A percentile compares a stretch with the other conserved stretches of the same genome.
These are phyloP conservation scores for Paramacrobiotus metropolitanus DNA, from an alignment of 1,140 invertebrate genomes.

Conservation along the genomic window DNA sequence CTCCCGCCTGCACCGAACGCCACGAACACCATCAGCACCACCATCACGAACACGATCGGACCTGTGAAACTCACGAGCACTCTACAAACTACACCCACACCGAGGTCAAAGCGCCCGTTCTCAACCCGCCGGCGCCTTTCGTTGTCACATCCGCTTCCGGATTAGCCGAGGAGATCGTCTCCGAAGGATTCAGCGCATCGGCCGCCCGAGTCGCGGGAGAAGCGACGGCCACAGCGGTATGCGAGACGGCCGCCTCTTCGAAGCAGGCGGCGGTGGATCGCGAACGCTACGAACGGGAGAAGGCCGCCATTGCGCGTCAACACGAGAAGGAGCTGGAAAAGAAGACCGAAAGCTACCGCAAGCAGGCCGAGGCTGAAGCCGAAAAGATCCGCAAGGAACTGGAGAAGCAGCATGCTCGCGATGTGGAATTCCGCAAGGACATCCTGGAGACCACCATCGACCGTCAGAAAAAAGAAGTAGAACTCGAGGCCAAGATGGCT, in stretches of 20 bases:
- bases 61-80: not conserved
- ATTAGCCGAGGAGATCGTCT: not conserved
- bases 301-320: not conserved
- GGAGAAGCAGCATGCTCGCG: not conserved
- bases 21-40: no score
- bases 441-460: not conserved
- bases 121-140: not conserved
- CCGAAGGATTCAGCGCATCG: not conserved
- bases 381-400: conserved; percentile 1
- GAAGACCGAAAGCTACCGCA: not conserved
- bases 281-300: not conserved
- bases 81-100: not conserved
- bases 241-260: not conserved
- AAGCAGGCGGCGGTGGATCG: not conserved
- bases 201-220: not conserved
- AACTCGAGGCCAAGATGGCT: not conserved
- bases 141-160: not conserved
- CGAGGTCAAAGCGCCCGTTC: not conserved
- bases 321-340: not conserved
- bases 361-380: not conserved
- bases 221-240: not conserved
- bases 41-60: no score
- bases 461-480: not conserved
- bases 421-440: conserved; percentile 1
- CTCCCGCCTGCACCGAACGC: no score